Evolutionary conservation across 64 coral and sea anemone species (phyloP), one percentile per base, ranked within the genome.

Genomic region (Pocillopora verrucosa): DNA sequence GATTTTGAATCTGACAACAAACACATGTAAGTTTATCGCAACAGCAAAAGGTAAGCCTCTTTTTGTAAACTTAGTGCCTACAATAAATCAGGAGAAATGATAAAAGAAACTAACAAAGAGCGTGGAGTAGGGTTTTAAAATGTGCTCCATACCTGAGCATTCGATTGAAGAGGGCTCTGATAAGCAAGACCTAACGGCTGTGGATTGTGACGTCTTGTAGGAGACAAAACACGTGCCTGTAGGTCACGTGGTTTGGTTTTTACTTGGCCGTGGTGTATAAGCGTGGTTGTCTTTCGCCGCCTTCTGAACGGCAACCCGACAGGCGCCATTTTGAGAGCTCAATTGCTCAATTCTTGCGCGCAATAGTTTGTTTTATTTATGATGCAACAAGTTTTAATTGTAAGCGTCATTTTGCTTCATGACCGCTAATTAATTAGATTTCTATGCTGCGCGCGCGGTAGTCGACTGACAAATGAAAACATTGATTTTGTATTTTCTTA

Each of bases 121-220:
- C 30, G 30, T 30, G 30, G 30, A 30, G 30, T 30, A 19, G 76
- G 13, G 10, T 41, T 22, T 11, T 58, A 77, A 51, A 80, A 70
- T 68, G 0, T 14, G 62, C 16, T 10, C 12, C 89, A 75, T 57
- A 92, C 90, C 90, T 92, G 60, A 51, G 83, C 51, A 22, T 69
- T 72, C 0, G 60, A 91, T 24, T 84, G 74, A 2, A 92, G 36
- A 6, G 83, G 81, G 30, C 82, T 86, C 25, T 92, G 90, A 60
- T 87, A 92, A 34, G 26, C 69, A n/a, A 92, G 61, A 14, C 90
- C 90, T 25, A 92, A 25, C 24, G 90, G 90, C 19, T 92, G 90
- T 9, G 90, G 90, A 34, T 92, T 92, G 60, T 86, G 84, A 16
- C 90, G 82, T 11, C 90, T 56, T 61, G 90, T 92, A 15, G 90